Base-by-base conservation (phyloP, 1,140 invertebrate species). In the Drosophila pseudoananassae region DNA sequence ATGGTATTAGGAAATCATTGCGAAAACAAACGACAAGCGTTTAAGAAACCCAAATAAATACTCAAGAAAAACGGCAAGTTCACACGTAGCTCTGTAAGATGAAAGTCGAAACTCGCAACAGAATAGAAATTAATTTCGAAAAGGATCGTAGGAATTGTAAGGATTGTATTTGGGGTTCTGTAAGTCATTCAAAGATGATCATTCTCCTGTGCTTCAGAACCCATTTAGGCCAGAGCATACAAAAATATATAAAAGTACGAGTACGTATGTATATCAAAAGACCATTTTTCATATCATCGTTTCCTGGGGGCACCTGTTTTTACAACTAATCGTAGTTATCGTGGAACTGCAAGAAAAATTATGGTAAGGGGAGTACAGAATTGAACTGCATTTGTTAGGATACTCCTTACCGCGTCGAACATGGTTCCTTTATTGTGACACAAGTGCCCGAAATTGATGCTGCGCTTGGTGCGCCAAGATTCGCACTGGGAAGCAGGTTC, bases 1-100 rank as follows among this genome's bases (percentile, higher is more conserved):
- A 68, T 61, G 59, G 78, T 68, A 78, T 66, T 78, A 87, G 74
- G 60, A 47, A 58, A 75, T 78, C 57, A 73, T 64, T 68, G 82
- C 60, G 40, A 43, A 43, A 10, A 40, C 6, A 14, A 40, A 78
- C 58, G 55, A 46, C 31, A 54, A 20, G 57, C 45, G 36, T 66
- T 55, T 46, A 49, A 54, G 23, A 72, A 59, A 68, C 49, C 57
- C 61, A 71, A 55, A 17, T 2, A 59, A 43, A 14, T 40, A 29
- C 12, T 58, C 29, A 8, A 38, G 29, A 23, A 58, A 54, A 47
- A 23, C 38, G 7, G 31, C 8, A 33, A 54, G 8, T 36, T 31
- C 47, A 38, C 61, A 53, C 23, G n/a, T 66, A 66, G 31, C 29
- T 54, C 20, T 38, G 65, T 69, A 66, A 47, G 65, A 36, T 17